Conservation (phyloP, 2,113 vertebrate genomes). For the Eudyptes chrysolophus region DNA sequence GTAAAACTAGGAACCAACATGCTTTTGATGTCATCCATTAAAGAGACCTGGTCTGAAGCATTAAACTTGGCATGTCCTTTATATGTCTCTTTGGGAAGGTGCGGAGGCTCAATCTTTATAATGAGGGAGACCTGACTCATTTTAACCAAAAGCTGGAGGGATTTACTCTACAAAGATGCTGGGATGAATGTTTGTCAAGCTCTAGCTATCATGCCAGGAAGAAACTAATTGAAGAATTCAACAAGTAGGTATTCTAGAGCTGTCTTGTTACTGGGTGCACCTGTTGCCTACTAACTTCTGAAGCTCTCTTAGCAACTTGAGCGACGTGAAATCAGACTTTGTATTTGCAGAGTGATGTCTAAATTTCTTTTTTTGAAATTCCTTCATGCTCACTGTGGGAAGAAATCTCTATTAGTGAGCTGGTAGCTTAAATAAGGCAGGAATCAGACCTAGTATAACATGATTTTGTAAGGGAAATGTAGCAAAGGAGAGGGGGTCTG, state of each 20-base stretch:
- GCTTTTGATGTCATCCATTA: background rate
- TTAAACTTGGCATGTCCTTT: background rate
- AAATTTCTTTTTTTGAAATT: background rate
- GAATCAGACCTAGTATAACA: background rate
- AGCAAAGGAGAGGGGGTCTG: background rate
- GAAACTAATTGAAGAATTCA: slow-evolving; percentile 81
- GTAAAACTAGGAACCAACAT: background rate
- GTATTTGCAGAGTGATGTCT: background rate
- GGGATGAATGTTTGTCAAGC: slow-evolving; percentile 87
- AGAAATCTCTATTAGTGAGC: background rate
- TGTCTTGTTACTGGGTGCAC: background rate
- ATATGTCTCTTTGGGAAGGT: slow-evolving; percentile 76
- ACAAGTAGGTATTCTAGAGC: slow-evolving; percentile 76
- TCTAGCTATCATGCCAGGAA: slow-evolving; percentile 75
- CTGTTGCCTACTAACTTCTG: background rate
- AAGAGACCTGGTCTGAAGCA: background rate
- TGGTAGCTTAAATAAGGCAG: background rate
- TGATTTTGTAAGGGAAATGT: background rate
- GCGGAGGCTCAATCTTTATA: slow-evolving; percentile 84
- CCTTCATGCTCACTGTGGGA: background rate
- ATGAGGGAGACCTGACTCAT: slow-evolving; percentile 87
- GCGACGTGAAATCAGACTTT: background rate
- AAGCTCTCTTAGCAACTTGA: background rate
- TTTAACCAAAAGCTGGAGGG: slow-evolving; percentile 88
- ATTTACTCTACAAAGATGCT: slow-evolving; percentile 85